Evolutionary conservation across 1,140 invertebrate species (phyloP).

Genomic region (Helicoverpa armigera): DNA sequence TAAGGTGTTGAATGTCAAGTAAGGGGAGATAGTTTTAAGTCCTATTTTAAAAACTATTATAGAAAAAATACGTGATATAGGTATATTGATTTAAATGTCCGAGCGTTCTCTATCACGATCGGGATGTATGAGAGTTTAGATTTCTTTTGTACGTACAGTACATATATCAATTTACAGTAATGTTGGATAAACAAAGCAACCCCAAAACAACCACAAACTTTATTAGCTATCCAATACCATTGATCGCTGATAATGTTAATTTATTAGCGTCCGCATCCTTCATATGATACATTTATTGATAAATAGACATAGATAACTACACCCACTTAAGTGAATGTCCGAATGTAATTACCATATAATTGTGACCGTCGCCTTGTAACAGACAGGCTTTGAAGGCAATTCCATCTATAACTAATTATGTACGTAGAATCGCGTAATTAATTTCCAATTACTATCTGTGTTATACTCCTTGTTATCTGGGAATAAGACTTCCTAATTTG

Average conservation of each 20-base stretch:
- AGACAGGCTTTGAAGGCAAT: neutral
- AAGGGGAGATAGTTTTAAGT: too few relatives aligned
- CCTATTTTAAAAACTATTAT: neutral
- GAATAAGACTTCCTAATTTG: too few relatives aligned
- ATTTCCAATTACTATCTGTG: slow-evolving; percentile 23
- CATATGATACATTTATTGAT: slow-evolving; percentile 5
- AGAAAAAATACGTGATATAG: neutral
- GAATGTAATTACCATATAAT: slow-evolving; percentile 26
- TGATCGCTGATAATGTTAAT: slow-evolving; percentile 13
- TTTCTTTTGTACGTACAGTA: too few relatives aligned
- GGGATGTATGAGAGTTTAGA: too few relatives aligned
- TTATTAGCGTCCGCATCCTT: slow-evolving; percentile 2
- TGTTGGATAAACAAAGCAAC: neutral
- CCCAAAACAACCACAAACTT: neutral
- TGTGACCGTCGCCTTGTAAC: neutral
- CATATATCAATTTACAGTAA: too few relatives aligned
- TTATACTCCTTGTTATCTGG: neutral
- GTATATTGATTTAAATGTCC: neutral
- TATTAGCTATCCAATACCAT: neutral
- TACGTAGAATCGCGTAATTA: neutral
- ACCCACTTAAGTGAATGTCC: slow-evolving; percentile 10
- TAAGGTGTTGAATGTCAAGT: neutral
- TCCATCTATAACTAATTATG: neutral
- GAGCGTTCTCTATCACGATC: neutral
- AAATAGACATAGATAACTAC: slow-evolving; percentile 14